A percentile compares a stretch with the other conserved stretches of the same genome.
Conservation (phyloP, 1,140 invertebrate species). For the Drosophila bocki region DNA sequence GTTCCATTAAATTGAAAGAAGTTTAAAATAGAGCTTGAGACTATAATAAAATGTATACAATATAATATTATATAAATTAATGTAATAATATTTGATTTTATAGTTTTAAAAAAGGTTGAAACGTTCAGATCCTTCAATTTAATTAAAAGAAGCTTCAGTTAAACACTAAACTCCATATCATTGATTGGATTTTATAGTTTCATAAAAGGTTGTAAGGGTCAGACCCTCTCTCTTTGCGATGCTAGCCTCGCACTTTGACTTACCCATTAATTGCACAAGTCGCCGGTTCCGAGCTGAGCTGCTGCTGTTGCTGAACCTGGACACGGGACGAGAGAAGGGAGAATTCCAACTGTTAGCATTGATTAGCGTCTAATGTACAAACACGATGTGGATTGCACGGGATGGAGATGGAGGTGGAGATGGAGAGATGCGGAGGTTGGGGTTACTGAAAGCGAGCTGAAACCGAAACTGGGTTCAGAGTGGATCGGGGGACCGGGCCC, state of each 20-base stretch:
- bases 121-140: background rate
- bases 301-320: slow-evolving; percentile 26
- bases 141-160: no score
- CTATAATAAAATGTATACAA: no score
- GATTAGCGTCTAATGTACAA: slow-evolving; percentile 50
- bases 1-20: no score
- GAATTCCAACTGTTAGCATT: slow-evolving; percentile 50
- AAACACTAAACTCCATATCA: no score
- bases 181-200: background rate
- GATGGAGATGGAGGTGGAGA: background rate
- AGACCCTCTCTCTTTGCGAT: background rate
- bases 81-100: background rate
- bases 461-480: slow-evolving; percentile 28
- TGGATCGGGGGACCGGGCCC: slow-evolving; percentile 23
- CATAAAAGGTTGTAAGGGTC: background rate
- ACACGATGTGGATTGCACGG: slow-evolving; percentile 27
- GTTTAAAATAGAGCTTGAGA: no score
- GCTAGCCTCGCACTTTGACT: slow-evolving; percentile 50
- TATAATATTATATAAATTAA: no score
- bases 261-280: slow-evolving; percentile 71
- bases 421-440: background rate
- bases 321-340: slow-evolving; percentile 20
- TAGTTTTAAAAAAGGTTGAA: background rate
- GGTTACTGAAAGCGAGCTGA: slow-evolving; percentile 14
- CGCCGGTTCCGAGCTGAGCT: slow-evolving; percentile 27